Evolutionary conservation across 2,888 invertebrate genomes (phyloP), one percentile per base, ranked within the genome.

Genomic region (Eupithecia abbreviata): DNA sequence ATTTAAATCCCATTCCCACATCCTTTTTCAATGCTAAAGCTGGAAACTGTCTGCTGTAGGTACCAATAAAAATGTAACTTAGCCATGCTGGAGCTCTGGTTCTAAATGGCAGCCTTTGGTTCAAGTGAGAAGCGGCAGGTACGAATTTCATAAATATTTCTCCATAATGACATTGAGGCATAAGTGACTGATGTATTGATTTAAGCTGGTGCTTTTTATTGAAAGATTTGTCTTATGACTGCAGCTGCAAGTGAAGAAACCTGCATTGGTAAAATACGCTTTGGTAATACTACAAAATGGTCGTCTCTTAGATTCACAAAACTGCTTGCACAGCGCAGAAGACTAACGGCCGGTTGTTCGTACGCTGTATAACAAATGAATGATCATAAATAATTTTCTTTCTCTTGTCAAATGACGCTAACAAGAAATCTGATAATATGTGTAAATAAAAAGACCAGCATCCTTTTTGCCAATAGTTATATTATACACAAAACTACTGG

Each of bases 61-160:
- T 30, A 62, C 42, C 66, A 66, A 66, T 42, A 66, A 66, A 65
- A 66, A 41, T 66, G 15, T 42, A 42, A 42, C 66, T 65, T 15
- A 66, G 42, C 42, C 66, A 66, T 66, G 13, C 66, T 42, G 41
- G 41, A 41, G 42, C 66, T 66, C 42, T 15, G 42, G 30, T 66
- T 42, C 65, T 42, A 6, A 42, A 41, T 6, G 15, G 42, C 2
- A 62, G 42, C 9, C 7, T 41, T 13, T 42, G 66, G 66, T 66
- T 42, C 6, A 66, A 65, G 65, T 2, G 18, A 41, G 4, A 66
- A 66, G 66, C 66, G 42, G 42, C 30, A 30, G 30, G 30, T 30
- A 65, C 4, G 62, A 58, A 47, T 51, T 43, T 51, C 51, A 51
- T 51, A 47, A 47, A 12, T 12, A 45, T 45, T 45, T 15, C 6